Conservation (phyloP, 2,113 vertebrate species). For the Xenopus laevis region DNA sequence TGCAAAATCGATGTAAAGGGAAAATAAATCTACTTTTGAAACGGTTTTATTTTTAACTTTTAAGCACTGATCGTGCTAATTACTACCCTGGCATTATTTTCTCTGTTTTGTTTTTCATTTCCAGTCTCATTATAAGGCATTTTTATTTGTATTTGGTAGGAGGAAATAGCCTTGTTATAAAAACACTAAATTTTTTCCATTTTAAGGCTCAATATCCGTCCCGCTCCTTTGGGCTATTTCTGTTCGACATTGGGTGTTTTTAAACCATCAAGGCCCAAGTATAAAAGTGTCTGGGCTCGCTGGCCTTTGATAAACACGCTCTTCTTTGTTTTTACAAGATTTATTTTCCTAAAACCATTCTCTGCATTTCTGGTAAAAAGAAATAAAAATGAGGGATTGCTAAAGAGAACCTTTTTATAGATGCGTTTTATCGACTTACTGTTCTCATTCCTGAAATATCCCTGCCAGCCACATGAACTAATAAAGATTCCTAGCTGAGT, state of each 20-base stretch:
- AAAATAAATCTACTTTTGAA: no score
- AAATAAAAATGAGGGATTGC: no score
- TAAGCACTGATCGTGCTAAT: no score
- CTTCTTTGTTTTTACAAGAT: not conserved
- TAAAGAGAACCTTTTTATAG: no score
- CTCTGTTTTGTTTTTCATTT: no score
- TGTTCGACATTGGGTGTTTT: slow-evolving; percentile 12
- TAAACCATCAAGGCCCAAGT: slow-evolving; percentile 1
- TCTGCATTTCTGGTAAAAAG: not conserved
- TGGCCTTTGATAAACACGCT: not conserved
- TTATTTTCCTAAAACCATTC: slow-evolving; percentile 4
- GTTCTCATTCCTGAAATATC: not conserved
- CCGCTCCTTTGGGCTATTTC: slow-evolving; percentile 25
- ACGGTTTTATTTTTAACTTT: no score
- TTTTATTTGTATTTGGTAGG: slow-evolving; percentile 21
- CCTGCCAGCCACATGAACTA: not conserved
- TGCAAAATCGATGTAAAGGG: no score
- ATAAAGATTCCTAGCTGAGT: not conserved
- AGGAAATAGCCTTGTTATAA: not conserved
- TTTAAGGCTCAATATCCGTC: slow-evolving; percentile 20
- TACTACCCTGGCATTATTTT: no score
- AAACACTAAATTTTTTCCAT: slow-evolving; percentile 21
- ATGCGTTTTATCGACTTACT: not conserved
- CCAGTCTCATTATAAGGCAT: slow-evolving; percentile 4
- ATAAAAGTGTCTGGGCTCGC: slow-evolving; percentile 16